Conservation (phyloP, 2,888 invertebrate genomes). For the Gibbula magus region DNA sequence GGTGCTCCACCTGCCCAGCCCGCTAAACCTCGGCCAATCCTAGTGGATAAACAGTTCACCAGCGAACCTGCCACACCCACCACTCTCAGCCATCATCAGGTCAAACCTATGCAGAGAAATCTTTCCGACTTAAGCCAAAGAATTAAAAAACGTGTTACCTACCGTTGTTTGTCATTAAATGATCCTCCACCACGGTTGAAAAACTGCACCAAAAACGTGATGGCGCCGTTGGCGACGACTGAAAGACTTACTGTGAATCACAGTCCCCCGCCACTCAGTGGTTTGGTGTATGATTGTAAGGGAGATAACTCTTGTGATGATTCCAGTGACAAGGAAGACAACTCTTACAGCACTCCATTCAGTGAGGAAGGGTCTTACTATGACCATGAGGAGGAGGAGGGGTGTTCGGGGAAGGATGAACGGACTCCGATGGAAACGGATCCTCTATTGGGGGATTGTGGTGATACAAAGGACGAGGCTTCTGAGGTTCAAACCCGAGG, state of each 20-base stretch:
- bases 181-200: constrained; percentile 42
- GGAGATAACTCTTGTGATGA: constrained; percentile 7
- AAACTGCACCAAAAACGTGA: constrained; percentile 26
- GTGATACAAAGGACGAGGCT: not conserved
- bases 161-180: constrained; percentile 77
- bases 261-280: not conserved
- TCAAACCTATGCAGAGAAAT: constrained; percentile 74
- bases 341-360: not conserved
- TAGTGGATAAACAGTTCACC: constrained; percentile 83
- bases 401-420: not conserved
- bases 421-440: not conserved
- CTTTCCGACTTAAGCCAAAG: constrained; percentile 87
- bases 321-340: not conserved
- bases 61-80: constrained; percentile 86
- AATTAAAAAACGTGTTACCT: constrained; percentile 89
- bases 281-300: not conserved
- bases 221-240: not conserved
- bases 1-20: constrained; percentile 28
- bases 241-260: not conserved
- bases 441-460: not conserved
- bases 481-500: not conserved
- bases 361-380: not conserved
- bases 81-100: constrained; percentile 48
- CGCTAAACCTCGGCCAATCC: constrained; percentile 79
- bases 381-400: not conserved